Evolutionary conservation across 2,888 invertebrate species (phyloP).

Genomic region (Tenodera sinensis): DNA sequence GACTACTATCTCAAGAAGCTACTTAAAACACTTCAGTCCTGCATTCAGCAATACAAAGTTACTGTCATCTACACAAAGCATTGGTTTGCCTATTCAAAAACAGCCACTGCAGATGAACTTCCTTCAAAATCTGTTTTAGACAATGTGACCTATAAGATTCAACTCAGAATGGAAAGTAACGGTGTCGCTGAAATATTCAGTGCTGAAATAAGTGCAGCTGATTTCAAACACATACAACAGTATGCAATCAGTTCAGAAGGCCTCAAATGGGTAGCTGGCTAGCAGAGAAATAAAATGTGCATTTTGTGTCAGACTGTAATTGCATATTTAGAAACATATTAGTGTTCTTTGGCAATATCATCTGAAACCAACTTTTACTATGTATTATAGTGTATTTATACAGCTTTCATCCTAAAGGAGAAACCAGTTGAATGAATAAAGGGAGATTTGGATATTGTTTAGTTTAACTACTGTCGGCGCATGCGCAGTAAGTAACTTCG

Average conservation of each 20-base stretch:
- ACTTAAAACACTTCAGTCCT: constrained; percentile 46
- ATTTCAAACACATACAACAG: background rate
- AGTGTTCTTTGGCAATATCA: no score
- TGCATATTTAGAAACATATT: no score
- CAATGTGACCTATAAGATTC: background rate
- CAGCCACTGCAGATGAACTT: background rate
- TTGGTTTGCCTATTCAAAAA: constrained; percentile 48
- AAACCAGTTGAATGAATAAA: no score
- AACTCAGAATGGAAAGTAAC: background rate
- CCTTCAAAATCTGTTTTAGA: background rate
- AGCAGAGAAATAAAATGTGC: background rate
- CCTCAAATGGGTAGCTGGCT: background rate
- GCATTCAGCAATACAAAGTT: constrained; percentile 50
- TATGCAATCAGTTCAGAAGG: constrained; percentile 17
- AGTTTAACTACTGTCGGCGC: no score
- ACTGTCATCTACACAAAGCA: constrained; percentile 53
- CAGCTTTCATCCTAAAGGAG: no score
- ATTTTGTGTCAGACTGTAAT: no score
- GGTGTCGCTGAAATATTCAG: background rate
- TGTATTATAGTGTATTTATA: no score
- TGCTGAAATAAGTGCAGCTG: constrained; percentile 8
- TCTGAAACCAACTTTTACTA: no score
- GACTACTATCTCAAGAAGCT: constrained; percentile 50
- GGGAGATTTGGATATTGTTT: no score
- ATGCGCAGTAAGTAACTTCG: no score